Percentiles rank a stretch among this genome's conserved stretches.
These are phyloP conservation scores for Parauchenoglanis ngamensis DNA, from an alignment of 2,797 vertebrate species.

Conservation along the genomic window DNA sequence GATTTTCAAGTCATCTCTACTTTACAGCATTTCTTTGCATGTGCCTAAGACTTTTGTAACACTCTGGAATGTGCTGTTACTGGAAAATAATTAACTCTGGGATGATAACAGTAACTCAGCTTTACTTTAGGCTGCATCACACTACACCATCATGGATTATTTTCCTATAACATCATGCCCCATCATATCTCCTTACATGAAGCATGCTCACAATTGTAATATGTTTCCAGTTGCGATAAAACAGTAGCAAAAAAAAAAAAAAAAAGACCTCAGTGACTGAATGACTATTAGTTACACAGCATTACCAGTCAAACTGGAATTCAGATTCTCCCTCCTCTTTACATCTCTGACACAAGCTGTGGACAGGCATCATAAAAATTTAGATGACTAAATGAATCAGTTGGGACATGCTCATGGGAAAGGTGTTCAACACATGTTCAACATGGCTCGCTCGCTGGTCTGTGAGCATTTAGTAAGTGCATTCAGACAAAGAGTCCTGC, in stretches of 20 bases:
- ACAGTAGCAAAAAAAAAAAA: neutral
- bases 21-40: too few species aligned
- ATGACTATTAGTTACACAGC: neutral
- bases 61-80: neutral
- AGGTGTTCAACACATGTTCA: conserved; percentile 21
- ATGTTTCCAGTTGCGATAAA: neutral
- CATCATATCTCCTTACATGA: neutral
- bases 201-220: neutral
- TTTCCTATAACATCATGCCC: neutral
- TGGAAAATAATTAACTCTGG: neutral
- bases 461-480: conserved; percentile 40
- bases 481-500: conserved; percentile 29
- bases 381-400: conserved; percentile 21
- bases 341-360: conserved; percentile 20
- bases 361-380: conserved; percentile 31
- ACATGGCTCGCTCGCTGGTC: conserved; percentile 32
- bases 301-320: neutral
- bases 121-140: neutral
- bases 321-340: neutral
- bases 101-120: neutral
- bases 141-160: neutral
- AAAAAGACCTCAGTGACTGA: neutral
- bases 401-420: conserved; percentile 37
- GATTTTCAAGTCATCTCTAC: too few species aligned
- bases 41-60: too few species aligned